Evolutionary conservation across 2,888 invertebrate genomes (phyloP), one percentile per base, ranked within the genome.

Genomic region (Idaea aversata): DNA sequence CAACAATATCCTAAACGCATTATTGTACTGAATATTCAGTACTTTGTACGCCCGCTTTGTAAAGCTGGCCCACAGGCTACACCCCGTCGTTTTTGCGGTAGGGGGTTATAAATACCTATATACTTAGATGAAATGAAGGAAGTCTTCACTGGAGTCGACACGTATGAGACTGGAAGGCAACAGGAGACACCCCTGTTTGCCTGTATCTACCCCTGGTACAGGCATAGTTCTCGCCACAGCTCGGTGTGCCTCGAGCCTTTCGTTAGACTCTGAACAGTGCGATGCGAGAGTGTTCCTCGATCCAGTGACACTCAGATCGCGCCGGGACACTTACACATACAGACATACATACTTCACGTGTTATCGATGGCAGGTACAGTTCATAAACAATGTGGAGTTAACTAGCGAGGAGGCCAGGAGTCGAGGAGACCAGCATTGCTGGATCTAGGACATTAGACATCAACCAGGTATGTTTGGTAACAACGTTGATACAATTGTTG

Each of bases 281-380:
- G 81, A 79, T 67, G 73, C 69, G 81, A 79, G 80, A 82, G 80
- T 82, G 73, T 77, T 72, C 76, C 74, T 78, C 75, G 70, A 73
- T 65, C 65, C 78, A 72, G 74, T 73, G 68, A 64, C 16, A 47
- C 13, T 47, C 47, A 47, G 47, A 47, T 47, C 47, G 47, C 47
- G 47, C 47, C 6, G 0, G 6, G 13, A 10, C 10, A 47, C 47
- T 13, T 3, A 47, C 47, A 47, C 47, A 47, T 13, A 47, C 47
- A 47, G 13, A 47, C 47, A 47, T 10, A 47, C 13, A 0, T 47
- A 47, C 10, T 47, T 13, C 47, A 10, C 7, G 13, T 13, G 47
- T 47, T 47, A 10, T 13, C 47, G 47, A 47, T 13, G 47, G 7
- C 47, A 13, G 7, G 7, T 13, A 47, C 47, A 47, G 13, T 47